phyloP scores from a whole-genome alignment of 2,888 invertebrate species.

The Mystacides longicornis region DNA sequence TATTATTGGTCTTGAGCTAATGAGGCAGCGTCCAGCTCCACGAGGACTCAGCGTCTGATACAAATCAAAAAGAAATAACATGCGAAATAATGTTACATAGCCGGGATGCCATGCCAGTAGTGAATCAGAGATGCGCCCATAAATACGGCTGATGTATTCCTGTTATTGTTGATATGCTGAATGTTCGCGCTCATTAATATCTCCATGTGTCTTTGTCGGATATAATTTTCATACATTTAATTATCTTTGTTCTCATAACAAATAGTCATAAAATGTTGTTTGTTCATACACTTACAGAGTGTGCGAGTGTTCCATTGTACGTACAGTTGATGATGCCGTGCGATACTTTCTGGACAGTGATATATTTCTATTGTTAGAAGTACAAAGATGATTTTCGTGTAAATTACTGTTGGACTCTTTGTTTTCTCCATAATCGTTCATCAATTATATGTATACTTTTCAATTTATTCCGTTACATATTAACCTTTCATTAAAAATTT shows the following conservation, averaged over 20 bases:
- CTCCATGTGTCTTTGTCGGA: background rate
- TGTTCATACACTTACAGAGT: too few relatives aligned
- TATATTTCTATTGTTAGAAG: too few relatives aligned
- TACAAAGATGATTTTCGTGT: too few relatives aligned
- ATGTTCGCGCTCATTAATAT: conserved; percentile 1
- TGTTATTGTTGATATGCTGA: background rate
- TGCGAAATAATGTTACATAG: background rate
- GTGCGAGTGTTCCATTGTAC: too few relatives aligned
- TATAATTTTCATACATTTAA: background rate
- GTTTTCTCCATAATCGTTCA: too few relatives aligned
- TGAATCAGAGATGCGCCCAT: background rate
- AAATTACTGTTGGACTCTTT: too few relatives aligned
- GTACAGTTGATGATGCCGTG: too few relatives aligned
- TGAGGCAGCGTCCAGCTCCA: conserved; percentile 19
- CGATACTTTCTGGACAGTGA: too few relatives aligned
- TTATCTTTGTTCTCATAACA: background rate
- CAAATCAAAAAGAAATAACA: conserved; percentile 9
- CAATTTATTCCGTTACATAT: too few relatives aligned
- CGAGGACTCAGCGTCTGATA: background rate
- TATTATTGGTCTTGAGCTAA: conserved; percentile 12
- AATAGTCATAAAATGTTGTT: background rate
- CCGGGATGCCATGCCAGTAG: background rate
- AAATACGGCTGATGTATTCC: background rate
- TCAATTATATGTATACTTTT: too few relatives aligned
- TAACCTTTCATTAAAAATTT: too few relatives aligned